Conservation (phyloP, 1,140 invertebrate genomes). For the Drosophila cardini region DNA sequence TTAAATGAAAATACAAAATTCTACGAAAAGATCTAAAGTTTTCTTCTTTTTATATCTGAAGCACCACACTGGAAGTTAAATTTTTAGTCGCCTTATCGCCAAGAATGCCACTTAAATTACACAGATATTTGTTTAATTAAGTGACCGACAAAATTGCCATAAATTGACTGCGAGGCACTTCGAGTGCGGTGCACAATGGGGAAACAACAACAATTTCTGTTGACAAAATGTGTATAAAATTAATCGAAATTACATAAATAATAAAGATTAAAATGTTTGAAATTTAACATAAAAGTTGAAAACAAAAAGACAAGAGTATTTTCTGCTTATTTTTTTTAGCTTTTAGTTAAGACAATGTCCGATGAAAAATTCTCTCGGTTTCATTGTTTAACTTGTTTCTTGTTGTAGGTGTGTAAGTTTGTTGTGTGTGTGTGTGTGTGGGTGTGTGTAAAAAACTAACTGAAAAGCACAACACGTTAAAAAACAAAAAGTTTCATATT, state of each 20-base stretch:
- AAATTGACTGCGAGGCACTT: constrained; percentile 33
- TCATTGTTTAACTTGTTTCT: constrained; percentile 51
- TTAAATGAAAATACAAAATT: constrained; percentile 38
- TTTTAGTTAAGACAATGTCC: constrained; percentile 42
- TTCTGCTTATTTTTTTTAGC: constrained; percentile 41
- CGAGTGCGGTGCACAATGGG: constrained; percentile 64
- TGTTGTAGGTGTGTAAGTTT: neutral
- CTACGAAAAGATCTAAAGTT: constrained; percentile 45
- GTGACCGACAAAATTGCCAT: constrained; percentile 68
- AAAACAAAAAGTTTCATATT: too few relatives aligned
- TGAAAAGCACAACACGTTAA: constrained; percentile 58
- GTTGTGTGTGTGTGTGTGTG: constrained; percentile 6
- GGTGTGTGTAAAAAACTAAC: constrained; percentile 42
- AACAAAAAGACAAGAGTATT: constrained; percentile 64
- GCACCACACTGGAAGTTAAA: constrained; percentile 66
- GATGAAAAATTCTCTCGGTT: constrained; percentile 8
- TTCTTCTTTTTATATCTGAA: too few relatives aligned
- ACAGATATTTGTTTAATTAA: constrained; percentile 80
- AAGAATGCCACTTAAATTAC: constrained; percentile 73
- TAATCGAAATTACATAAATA: constrained; percentile 29
- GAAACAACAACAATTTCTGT: constrained; percentile 83
- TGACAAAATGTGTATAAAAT: constrained; percentile 68
- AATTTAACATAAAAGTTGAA: constrained; percentile 4
- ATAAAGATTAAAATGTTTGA: constrained; percentile 60
- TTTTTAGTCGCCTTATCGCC: constrained; percentile 15